These are phyloP conservation scores for Helogale parvula DNA, from an alignment of 2,113 vertebrate species.

Conservation along the genomic window DNA sequence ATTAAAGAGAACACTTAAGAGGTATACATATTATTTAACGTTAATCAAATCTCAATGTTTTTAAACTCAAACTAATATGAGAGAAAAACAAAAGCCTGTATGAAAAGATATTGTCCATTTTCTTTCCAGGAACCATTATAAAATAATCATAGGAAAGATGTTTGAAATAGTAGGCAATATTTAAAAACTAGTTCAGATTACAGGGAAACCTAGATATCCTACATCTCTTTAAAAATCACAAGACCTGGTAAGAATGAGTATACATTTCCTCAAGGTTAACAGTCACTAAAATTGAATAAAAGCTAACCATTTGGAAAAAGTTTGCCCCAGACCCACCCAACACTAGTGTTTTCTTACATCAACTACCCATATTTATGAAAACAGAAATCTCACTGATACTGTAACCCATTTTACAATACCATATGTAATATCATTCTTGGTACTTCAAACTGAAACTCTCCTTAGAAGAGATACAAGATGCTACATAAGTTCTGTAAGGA, in stretches of 20 bases:
- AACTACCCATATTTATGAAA: neutral
- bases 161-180: neutral
- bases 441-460: neutral
- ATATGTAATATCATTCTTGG: neutral
- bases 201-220: neutral
- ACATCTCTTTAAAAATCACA: neutral
- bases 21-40: neutral
- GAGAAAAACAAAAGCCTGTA: neutral
- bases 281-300: neutral
- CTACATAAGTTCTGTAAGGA: rapidly evolving
- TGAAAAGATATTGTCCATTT: neutral
- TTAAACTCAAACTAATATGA: neutral
- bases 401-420: neutral
- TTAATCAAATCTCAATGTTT: neutral
- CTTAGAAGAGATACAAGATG: neutral
- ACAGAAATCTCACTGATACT: neutral
- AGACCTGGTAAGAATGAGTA: neutral
- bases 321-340: neutral
- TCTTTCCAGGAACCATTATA: neutral
- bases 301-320: neutral
- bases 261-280: neutral
- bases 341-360: neutral
- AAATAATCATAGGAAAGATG: neutral
- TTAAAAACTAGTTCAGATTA: neutral
- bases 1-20: neutral